Evolutionary conservation across 2,113 vertebrate species (phyloP).

Genomic region (Chaetodon auriga): DNA sequence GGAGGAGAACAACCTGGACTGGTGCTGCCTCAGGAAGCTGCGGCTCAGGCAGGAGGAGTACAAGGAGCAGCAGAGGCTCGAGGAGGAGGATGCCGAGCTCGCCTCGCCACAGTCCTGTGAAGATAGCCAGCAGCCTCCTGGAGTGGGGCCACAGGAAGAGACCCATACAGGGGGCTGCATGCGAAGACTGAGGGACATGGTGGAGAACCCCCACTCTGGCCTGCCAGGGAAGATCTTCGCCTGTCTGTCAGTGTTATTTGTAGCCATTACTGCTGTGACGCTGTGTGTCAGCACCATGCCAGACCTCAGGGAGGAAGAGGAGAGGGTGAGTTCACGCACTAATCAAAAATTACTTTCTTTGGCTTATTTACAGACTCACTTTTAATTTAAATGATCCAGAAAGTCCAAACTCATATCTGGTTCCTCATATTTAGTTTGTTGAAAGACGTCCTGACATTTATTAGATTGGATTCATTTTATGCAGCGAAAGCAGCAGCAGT

Average conservation of each 20-base stretch:
- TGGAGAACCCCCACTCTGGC: slow-evolving; percentile 95
- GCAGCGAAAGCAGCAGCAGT: neutral
- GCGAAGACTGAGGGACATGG: slow-evolving; percentile 91
- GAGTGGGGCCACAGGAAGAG: slow-evolving; percentile 66
- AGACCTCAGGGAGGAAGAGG: slow-evolving; percentile 94
- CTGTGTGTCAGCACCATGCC: slow-evolving; percentile 98
- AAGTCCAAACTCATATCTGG: slow-evolving; percentile 3
- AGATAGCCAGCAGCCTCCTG: slow-evolving; percentile 69
- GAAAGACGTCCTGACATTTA: neutral
- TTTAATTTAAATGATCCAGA: neutral
- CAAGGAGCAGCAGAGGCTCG: slow-evolving; percentile 86
- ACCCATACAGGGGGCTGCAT: slow-evolving; percentile 83
- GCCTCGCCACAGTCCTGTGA: slow-evolving; percentile 74
- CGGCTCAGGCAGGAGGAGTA: slow-evolving; percentile 91
- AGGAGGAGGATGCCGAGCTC: slow-evolving; percentile 82
- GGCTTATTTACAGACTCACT: neutral
- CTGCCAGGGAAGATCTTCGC: slow-evolving; percentile 96
- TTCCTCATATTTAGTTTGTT: neutral
- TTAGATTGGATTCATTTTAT: neutral
- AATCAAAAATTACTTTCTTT: neutral
- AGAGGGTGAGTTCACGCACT: slow-evolving; percentile 88
- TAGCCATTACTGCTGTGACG: slow-evolving; percentile 95
- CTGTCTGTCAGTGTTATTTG: slow-evolving; percentile 93
- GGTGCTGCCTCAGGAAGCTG: slow-evolving; percentile 94
- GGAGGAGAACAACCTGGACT: slow-evolving; percentile 92